A percentile compares a stretch with the other conserved stretches of the same genome.
phyloP scores from a whole-genome alignment of 1,140 invertebrate species.

The Brachionus manjavacas region DNA sequence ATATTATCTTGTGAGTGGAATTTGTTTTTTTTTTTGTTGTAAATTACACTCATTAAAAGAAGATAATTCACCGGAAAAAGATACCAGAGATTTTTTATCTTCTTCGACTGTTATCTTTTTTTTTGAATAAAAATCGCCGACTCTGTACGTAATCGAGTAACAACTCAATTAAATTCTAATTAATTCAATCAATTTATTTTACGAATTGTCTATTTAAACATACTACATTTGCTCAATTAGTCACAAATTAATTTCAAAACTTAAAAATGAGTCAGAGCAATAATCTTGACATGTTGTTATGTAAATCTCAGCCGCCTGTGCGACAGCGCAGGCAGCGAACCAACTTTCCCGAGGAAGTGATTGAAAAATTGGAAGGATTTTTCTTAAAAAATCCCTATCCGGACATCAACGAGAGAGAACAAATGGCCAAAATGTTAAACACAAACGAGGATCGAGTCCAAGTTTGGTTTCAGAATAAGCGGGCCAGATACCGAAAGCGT shows the following conservation, averaged over 20 bases:
- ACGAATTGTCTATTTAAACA: neutral
- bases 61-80: slow-evolving; percentile 35
- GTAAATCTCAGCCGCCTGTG: slow-evolving; percentile 8
- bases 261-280: neutral
- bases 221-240: neutral
- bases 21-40: slow-evolving; percentile 4
- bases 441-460: slow-evolving; percentile 20
- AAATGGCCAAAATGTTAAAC: neutral
- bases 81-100: neutral
- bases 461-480: slow-evolving; percentile 40
- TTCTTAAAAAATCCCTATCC: slow-evolving; percentile 41
- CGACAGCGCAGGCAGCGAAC: slow-evolving; percentile 38
- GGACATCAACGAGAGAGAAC: slow-evolving; percentile 27
- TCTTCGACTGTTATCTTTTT: neutral
- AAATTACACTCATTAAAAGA: slow-evolving; percentile 37
- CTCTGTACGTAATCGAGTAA: slow-evolving; percentile 20
- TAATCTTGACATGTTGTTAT: neutral
- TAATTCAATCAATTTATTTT: slow-evolving; percentile 5
- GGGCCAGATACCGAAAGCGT: slow-evolving; percentile 25
- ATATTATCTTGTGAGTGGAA: neutral
- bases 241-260: neutral
- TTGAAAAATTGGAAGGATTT: neutral
- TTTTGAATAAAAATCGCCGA: neutral
- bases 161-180: slow-evolving; percentile 30
- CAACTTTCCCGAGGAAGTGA: slow-evolving; percentile 6